phyloP scores from a whole-genome alignment of 1,140 invertebrate species.

The Neodiprion pinetum region DNA sequence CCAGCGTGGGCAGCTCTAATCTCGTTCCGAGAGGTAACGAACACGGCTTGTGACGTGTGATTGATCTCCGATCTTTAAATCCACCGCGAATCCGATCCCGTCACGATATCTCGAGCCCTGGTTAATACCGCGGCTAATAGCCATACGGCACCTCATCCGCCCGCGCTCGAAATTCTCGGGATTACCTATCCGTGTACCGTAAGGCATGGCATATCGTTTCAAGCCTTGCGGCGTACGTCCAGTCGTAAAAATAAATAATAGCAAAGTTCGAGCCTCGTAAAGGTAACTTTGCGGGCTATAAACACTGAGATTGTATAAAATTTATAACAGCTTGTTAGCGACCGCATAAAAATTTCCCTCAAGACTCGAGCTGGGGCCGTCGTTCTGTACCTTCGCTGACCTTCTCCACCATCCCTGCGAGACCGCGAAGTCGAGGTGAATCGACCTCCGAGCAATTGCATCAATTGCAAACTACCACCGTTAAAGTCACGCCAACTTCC shows the following conservation, averaged over 20 bases:
- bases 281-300: not conserved
- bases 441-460: not conserved
- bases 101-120: too few relatives aligned
- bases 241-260: conserved; percentile 8
- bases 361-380: not conserved
- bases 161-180: not conserved
- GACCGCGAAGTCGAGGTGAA: not conserved
- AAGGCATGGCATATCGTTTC: not conserved
- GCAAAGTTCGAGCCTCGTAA: not conserved
- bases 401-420: too few relatives aligned
- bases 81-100: too few relatives aligned
- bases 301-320: conserved; percentile 4
- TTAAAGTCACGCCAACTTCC: not conserved
- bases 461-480: conserved; percentile 3
- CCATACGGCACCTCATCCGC: not conserved
- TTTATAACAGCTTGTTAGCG: conserved; percentile 2
- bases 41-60: not conserved
- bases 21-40: not conserved
- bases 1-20: conserved; percentile 1
- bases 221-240: not conserved
- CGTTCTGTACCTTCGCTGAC: too few relatives aligned
- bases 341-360: not conserved
- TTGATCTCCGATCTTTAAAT: not conserved
- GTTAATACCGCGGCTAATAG: too few relatives aligned
- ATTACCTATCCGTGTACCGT: too few relatives aligned